Evolutionary conservation across 2,797 vertebrate species (phyloP).

Genomic region (Lemur catta): DNA sequence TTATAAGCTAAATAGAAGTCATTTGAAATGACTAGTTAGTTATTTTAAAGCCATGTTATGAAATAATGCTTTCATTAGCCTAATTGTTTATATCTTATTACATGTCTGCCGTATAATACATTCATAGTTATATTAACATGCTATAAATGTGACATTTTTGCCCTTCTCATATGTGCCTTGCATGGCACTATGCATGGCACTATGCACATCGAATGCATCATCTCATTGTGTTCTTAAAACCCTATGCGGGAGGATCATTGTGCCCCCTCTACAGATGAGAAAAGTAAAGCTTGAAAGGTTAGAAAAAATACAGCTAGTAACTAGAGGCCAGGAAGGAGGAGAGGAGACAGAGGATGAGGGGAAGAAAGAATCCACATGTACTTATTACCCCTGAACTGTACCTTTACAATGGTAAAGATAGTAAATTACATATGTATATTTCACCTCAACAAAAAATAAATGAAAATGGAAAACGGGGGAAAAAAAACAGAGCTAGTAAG

Average conservation of each 20-base stretch:
- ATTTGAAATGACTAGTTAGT: not conserved
- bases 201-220: rapidly evolving
- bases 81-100: not conserved
- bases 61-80: not conserved
- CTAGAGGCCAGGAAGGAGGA: not conserved
- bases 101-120: not conserved
- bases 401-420: not conserved
- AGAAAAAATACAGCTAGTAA: not conserved
- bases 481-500: not conserved
- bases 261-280: not conserved
- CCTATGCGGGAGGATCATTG: not conserved
- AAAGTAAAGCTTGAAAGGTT: not conserved
- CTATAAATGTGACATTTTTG: not conserved
- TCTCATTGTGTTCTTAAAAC: not conserved
- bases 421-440: not conserved
- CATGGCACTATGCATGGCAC: not conserved
- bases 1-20: not conserved
- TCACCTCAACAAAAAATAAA: not conserved
- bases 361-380: too few species aligned
- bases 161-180: not conserved
- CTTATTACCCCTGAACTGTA: not conserved
- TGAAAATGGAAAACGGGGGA: not conserved
- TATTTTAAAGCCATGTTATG: not conserved
- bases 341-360: too few species aligned
- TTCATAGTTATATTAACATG: not conserved